Percentiles rank a stretch among this genome's conserved stretches.
Conservation (phyloP, 2,113 vertebrate species). For the Monopterus albus region DNA sequence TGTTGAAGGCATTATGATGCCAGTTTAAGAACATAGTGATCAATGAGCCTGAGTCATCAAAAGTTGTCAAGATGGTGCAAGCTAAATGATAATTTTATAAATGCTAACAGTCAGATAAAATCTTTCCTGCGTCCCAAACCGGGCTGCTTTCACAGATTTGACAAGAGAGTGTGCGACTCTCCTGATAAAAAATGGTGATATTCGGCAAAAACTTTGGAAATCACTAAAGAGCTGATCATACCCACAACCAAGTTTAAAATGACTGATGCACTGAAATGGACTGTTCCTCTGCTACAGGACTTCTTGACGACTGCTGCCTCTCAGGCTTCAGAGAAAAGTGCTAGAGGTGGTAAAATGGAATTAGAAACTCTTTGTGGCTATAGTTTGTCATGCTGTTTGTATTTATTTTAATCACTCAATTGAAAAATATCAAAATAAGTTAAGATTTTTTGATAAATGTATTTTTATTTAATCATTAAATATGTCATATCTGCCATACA, state of each 20-base stretch:
- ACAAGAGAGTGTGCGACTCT: slow-evolving; percentile 16
- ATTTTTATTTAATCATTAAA: neutral
- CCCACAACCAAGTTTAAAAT: slow-evolving; percentile 58
- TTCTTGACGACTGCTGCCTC: slow-evolving; percentile 36
- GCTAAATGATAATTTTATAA: slow-evolving; percentile 16
- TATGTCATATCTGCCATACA: too few relatives aligned
- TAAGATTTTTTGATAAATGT: slow-evolving; percentile 5
- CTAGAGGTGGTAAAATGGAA: slow-evolving; percentile 51
- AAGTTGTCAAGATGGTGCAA: slow-evolving; percentile 2
- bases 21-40: slow-evolving; percentile 12
- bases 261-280: slow-evolving; percentile 53
- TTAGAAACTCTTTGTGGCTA: slow-evolving; percentile 36
- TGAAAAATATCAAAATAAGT: slow-evolving; percentile 18
- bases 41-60: slow-evolving; percentile 18
- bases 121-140: slow-evolving; percentile 14
- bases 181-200: slow-evolving; percentile 40
- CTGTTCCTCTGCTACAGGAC: slow-evolving; percentile 33
- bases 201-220: slow-evolving; percentile 56
- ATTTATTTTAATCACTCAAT: slow-evolving; percentile 22
- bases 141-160: slow-evolving; percentile 17
- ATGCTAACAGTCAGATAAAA: slow-evolving; percentile 11
- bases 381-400: slow-evolving; percentile 42
- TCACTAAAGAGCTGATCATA: slow-evolving; percentile 47
- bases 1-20: too few relatives aligned
- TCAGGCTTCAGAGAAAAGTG: slow-evolving; percentile 50